Evolutionary conservation across 2,113 vertebrate genomes (phyloP).

Genomic region (Rynchops niger): DNA sequence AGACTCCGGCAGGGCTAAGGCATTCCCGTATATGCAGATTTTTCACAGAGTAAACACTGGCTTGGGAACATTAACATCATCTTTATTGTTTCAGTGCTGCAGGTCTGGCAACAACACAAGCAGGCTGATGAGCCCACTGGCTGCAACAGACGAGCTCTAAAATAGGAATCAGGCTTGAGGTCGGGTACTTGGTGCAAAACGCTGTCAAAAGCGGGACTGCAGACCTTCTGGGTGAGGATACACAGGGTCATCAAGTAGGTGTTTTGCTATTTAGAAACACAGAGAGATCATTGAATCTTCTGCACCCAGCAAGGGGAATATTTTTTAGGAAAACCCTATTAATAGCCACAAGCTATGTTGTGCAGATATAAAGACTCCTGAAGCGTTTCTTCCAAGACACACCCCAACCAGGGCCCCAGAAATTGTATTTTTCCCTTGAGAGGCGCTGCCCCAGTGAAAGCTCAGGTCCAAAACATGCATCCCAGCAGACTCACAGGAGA

Average conservation of each 20-base stretch:
- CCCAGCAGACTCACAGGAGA: not conserved
- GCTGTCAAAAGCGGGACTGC: not conserved
- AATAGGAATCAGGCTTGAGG: not conserved
- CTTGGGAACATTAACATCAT: not conserved
- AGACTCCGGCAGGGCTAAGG: not conserved
- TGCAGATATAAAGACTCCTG: not conserved
- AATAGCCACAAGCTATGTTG: not conserved
- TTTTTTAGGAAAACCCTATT: not conserved
- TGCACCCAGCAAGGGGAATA: not conserved
- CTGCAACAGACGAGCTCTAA: not conserved
- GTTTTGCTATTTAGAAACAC: not conserved
- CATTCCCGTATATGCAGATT: fast-evolving
- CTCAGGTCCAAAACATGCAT: not conserved
- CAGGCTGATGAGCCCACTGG: not conserved
- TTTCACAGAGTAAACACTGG: not conserved
- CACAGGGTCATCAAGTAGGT: not conserved
- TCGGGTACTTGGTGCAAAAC: fast-evolving
- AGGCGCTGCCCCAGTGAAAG: not conserved
- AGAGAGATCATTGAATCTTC: not conserved
- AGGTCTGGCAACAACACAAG: not conserved
- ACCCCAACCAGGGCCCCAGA: not conserved
- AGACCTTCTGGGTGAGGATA: not conserved
- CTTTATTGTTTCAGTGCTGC: not conserved
- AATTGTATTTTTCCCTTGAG: not conserved
- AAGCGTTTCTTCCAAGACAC: not conserved